Evolutionary conservation across 53 echinoderm and acorn worm genomes (phyloP).

Genomic region (Holothuria scabra): DNA sequence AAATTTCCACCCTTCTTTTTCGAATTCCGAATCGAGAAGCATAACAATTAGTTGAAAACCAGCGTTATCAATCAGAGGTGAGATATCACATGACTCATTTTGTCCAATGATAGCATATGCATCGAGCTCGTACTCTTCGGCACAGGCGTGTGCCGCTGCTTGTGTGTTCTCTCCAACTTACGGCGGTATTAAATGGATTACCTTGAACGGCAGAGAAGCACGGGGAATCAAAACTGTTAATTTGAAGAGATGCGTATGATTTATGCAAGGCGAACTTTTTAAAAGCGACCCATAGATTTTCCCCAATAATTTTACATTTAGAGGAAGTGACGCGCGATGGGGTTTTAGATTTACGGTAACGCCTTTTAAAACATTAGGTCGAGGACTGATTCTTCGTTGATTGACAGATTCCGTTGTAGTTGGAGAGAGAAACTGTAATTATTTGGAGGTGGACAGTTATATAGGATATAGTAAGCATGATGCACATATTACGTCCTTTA

Average conservation of each 20-base stretch:
- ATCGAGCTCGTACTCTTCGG: conserved; percentile 19
- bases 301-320: conserved; percentile 51
- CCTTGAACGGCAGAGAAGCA: conserved; percentile 33
- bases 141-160: conserved; percentile 38
- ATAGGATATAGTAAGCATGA: too few relatives aligned
- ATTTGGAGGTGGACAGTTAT: too few relatives aligned
- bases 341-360: conserved; percentile 43
- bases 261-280: conserved; percentile 42
- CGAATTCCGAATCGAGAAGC: conserved; percentile 43
- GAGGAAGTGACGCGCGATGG: conserved; percentile 22
- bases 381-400: not conserved
- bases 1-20: conserved; percentile 2
- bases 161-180: conserved; percentile 23
- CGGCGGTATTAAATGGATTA: conserved; percentile 34
- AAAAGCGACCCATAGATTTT: conserved; percentile 32
- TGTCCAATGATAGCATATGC: conserved; percentile 43
- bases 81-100: conserved; percentile 41
- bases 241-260: conserved; percentile 46
- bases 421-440: not conserved
- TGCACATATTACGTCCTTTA: too few relatives aligned
- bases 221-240: conserved; percentile 42
- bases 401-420: not conserved
- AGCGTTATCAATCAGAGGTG: conserved; percentile 33
- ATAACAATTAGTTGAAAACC: conserved; percentile 48
- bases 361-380: not conserved